Percentiles rank a stretch among this genome's conserved stretches.
Conservation (phyloP, 1,140 invertebrate genomes). For the Drosophila pseudoananassae region DNA sequence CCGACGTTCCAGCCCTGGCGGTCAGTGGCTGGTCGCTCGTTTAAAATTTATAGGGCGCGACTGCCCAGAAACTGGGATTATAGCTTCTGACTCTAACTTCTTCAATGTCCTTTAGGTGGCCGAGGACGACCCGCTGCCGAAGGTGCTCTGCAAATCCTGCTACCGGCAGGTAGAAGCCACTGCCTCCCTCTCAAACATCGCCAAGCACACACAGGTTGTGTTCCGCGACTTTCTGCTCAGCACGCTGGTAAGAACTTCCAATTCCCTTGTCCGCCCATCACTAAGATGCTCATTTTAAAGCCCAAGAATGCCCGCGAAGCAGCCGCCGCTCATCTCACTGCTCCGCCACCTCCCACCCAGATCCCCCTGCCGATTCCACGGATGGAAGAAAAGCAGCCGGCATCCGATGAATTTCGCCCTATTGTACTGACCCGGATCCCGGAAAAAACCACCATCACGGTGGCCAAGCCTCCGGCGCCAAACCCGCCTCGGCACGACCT, state of each 20-base stretch:
- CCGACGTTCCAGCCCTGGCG: slow-evolving; percentile 16
- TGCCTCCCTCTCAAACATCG: slow-evolving; percentile 77
- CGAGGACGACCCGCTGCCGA: slow-evolving; percentile 74
- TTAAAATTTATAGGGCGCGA: too few relatives aligned
- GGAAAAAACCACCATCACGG: slow-evolving; percentile 31
- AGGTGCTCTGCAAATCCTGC: slow-evolving; percentile 77
- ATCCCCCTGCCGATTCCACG: background rate
- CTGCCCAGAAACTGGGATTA: background rate
- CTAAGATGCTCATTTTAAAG: slow-evolving; percentile 17
- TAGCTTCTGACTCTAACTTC: background rate
- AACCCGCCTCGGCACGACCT: background rate
- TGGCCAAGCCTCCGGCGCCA: slow-evolving; percentile 2
- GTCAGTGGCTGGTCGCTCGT: background rate
- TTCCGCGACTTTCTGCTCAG: slow-evolving; percentile 74
- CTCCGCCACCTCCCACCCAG: slow-evolving; percentile 6
- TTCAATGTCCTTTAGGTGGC: slow-evolving; percentile 39
- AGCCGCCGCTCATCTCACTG: slow-evolving; percentile 22
- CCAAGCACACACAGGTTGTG: slow-evolving; percentile 73
- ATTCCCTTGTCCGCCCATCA: background rate
- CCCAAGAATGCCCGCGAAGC: slow-evolving; percentile 56
- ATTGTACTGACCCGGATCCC: slow-evolving; percentile 44
- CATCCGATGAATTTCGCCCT: slow-evolving; percentile 55
- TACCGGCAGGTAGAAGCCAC: slow-evolving; percentile 80
- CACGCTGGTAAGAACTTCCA: slow-evolving; percentile 55
- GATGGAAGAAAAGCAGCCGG: background rate